These are phyloP conservation scores for Phoxinus phoxinus DNA, from an alignment of 2,113 vertebrate genomes.

Conservation along the genomic window DNA sequence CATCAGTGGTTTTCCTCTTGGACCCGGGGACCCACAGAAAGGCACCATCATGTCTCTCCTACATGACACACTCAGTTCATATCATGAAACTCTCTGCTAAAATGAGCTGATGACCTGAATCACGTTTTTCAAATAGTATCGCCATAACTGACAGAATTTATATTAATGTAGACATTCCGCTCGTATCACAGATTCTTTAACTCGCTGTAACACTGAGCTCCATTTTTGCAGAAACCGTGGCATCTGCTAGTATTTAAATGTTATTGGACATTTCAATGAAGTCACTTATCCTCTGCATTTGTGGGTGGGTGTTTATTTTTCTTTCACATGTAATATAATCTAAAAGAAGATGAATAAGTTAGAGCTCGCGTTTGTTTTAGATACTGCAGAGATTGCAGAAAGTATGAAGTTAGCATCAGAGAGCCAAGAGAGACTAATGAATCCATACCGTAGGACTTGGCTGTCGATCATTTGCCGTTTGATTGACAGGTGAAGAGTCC, in stretches of 20 bases:
- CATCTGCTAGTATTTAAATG: conserved; percentile 16
- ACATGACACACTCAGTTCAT: neutral
- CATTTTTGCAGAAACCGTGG: neutral
- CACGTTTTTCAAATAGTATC: neutral
- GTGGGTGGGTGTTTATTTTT: neutral
- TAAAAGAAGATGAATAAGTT: neutral
- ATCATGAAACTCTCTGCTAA: neutral
- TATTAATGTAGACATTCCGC: neutral
- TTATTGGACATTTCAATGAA: conserved; percentile 3
- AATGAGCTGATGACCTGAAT: neutral
- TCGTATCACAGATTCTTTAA: neutral
- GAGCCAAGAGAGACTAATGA: conserved; percentile 4
- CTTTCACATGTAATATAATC: neutral
- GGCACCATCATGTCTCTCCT: neutral
- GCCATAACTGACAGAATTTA: neutral
- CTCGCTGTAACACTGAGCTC: neutral
- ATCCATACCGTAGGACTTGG: neutral
- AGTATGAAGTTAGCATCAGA: conserved; percentile 10
- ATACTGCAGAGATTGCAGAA: neutral
- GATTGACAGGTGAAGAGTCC: conserved; percentile 38
- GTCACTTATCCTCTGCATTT: neutral
- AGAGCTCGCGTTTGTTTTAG: neutral
- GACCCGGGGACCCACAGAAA: neutral
- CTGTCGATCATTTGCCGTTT: conserved; percentile 40
- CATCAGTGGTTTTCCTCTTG: neutral